A percentile compares a stretch with the other conserved stretches of the same genome.
phyloP scores from a whole-genome alignment of 2,113 vertebrate species.

The Glaucidium brasilianum region DNA sequence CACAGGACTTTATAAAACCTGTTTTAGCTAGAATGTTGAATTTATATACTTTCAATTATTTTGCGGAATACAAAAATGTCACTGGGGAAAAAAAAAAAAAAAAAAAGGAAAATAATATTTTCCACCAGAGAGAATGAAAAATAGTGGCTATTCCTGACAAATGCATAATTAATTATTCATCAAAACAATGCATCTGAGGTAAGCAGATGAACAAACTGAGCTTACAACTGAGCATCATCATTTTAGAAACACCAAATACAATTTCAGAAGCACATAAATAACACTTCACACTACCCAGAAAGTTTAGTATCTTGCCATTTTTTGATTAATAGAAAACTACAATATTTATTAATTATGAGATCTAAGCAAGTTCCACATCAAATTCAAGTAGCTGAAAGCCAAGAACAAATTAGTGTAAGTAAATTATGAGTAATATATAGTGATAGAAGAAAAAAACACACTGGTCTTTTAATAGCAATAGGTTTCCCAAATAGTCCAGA shows the following conservation, averaged over 20 bases:
- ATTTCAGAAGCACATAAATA: conserved; percentile 4
- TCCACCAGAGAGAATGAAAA: background rate
- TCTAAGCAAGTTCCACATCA: background rate
- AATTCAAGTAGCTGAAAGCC: background rate
- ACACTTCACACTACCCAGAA: background rate
- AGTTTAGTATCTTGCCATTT: background rate
- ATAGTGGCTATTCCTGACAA: background rate
- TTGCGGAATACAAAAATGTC: background rate
- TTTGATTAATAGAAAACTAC: background rate
- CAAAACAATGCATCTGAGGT: background rate
- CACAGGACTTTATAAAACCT: background rate
- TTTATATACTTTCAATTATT: background rate
- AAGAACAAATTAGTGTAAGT: background rate
- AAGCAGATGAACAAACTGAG: background rate
- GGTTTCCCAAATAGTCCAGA: background rate
- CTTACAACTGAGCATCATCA: background rate
- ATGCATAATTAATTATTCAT: background rate
- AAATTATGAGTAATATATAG: background rate
- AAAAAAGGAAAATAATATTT: background rate
- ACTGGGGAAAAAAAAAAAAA: too few relatives aligned
- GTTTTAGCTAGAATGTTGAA: background rate
- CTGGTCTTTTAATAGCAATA: background rate
- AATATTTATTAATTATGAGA: background rate
- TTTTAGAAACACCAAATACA: background rate
- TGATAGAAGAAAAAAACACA: background rate